Base-by-base conservation (phyloP, 2,888 invertebrate species). In the Euclidia mi region DNA sequence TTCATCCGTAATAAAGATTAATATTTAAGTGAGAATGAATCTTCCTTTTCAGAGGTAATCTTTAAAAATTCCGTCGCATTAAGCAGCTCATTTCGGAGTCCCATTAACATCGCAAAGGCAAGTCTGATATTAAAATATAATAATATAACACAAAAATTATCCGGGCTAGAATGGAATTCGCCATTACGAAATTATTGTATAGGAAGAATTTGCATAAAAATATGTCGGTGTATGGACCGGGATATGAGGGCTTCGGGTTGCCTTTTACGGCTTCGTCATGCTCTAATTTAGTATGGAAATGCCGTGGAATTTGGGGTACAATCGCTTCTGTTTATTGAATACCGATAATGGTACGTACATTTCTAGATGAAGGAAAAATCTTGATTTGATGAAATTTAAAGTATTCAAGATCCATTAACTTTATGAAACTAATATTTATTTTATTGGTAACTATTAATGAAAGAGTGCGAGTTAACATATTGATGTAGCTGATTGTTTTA, bases 131-230 rank as follows among this genome's bases (percentile, higher is more conserved):
- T 44, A 32, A 51, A 60, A 34, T 48, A 25, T 25, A 25, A 25
- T 25, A 25, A 34, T 38, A 51, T 41, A 44, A 51, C 38, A 44
- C 20, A 59, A 61, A 57, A 60, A 62, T 57, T 37, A 37, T 51
- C 42, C 15, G 40, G 50, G 55, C 56, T 41, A 10, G 28, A 17
- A 28, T 25, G 56, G 59, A 58, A 67, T 67, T 62, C 65, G 34
- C 72, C 62, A 62, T 65, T 66, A 66, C 43, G 52, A 45, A 65
- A 46, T 63, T 62, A 57, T 71, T 64, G 59, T 63, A 25, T 59
- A 48, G 46, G 45, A 53, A 43, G 69, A 66, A 75, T 74, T 66
- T 71, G 56, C 76, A 66, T 67, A 55, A 63, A 66, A 64, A 58
- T 71, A 67, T 65, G 56, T 53, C 7, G 49, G 44, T 43, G 32